These are phyloP conservation scores for Crematogaster levior DNA, from an alignment of 2,888 invertebrate species.

Conservation along the genomic window DNA sequence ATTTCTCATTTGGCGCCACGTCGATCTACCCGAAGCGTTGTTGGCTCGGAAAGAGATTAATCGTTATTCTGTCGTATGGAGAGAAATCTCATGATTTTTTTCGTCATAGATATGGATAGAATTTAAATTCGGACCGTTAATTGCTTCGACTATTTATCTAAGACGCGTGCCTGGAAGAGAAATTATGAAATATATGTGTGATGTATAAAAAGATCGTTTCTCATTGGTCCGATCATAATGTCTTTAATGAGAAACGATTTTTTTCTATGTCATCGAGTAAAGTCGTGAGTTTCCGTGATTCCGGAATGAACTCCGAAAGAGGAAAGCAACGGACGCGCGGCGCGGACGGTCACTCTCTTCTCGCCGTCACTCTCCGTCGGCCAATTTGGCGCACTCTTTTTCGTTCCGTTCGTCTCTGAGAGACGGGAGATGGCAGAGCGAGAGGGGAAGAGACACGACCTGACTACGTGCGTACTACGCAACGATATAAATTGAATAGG, in stretches of 20 bases:
- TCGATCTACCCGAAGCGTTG: slow-evolving; percentile 76
- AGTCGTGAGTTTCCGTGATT: not conserved
- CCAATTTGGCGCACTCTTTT: slow-evolving; percentile 55
- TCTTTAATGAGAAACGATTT: not conserved
- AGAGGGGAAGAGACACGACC: slow-evolving; percentile 58
- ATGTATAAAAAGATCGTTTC: no score
- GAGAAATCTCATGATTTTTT: not conserved
- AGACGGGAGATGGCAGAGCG: slow-evolving; percentile 54
- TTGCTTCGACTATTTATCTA: not conserved
- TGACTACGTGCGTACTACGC: slow-evolving; percentile 66
- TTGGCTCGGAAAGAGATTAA: slow-evolving; percentile 57
- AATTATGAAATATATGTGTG: not conserved
- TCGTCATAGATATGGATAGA: not conserved
- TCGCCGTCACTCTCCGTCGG: slow-evolving; percentile 55
- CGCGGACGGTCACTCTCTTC: slow-evolving; percentile 45
- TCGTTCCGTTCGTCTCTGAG: slow-evolving; percentile 57
- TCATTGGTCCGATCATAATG: no score
- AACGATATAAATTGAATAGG: slow-evolving; percentile 85
- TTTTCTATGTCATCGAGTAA: not conserved
- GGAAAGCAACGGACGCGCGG: not conserved
- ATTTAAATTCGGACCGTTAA: not conserved
- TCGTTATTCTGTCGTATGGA: not conserved
- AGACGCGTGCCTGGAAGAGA: not conserved
- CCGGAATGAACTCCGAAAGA: not conserved
- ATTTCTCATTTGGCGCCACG: slow-evolving; percentile 35